Evolutionary conservation across 2,113 vertebrate species (phyloP), one percentile per base, ranked within the genome.

Genomic region (Etia nguti): DNA sequence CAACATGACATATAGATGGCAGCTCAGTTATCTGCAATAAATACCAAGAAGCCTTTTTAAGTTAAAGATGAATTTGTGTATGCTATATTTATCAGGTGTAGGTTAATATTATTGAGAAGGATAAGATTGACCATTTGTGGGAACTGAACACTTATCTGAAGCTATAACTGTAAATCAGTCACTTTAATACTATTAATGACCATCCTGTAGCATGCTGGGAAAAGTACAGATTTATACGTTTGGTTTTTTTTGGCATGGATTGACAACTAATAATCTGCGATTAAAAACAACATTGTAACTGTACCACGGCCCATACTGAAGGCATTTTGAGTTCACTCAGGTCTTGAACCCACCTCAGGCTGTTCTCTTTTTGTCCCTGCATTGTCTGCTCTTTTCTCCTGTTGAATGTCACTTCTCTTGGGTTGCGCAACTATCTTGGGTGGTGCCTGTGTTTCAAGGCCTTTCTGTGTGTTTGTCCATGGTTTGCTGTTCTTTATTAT

Each of bases 381-480:
- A 50, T 77, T 77, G 43, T 50, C 1, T 6, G 46, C 73, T 52
- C 46, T 50, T 77, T 50, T 77, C 18, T 77, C 73, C 46, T 13
- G 73, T 31, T 77, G 43, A 77, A 77, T 77, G 73, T 24, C 60
- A 50, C 77, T 13, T 60, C 79, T 80, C 46, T 59, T 59, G 15
- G 36, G 86, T 91, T 86, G 79, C 1, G 13, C 54, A 92, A 87
- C 26, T 16, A 75, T 46, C 70, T 77, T 77, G 70, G 70, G 70
- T 77, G 70, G 70, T 18, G 70, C 46, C 79, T 2, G 29, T 26
- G 56, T 81, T 86, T 86, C 20, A 50, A 77, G 43, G 43, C 41
- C 70, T 13, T 50, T 68, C 86, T 81, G 31, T 84, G 60, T 88
- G 89, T 80, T 77, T 86, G 70, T 79, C 5, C 10, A 6, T 11